Evolutionary conservation across 2,113 vertebrate species (phyloP), one percentile per base, ranked within the genome.

Genomic region (Psephotus haematonotus): DNA sequence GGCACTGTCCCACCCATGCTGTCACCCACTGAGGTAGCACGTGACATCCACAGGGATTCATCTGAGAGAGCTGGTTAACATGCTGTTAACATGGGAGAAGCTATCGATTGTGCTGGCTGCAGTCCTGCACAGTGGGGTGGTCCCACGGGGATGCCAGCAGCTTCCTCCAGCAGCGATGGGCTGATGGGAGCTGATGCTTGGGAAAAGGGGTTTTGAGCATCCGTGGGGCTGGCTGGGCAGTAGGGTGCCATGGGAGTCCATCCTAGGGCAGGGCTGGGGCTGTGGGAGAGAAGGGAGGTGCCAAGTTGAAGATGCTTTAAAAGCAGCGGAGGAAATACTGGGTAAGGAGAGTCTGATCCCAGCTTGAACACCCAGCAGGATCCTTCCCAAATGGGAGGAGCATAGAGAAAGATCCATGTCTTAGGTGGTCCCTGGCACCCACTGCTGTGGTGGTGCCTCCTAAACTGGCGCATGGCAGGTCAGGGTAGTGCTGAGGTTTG

Each of bases 171-270:
- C 57, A 46, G 47, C 7, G 17, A 14, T 7, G 50, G 18, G 33
- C 50, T 63, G 25, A 16, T 0, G 1, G 75, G 57, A 37, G 29
- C 28, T 46, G 72, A 19, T 57, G 77, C 47, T 80, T 0, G 0
- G 59, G 27, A 37, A 39, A 71, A 49, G 47, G 39, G 13, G 5
- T 43, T 35, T 1, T 3, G 72, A 27, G 49, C 29, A 29, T 35
- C 23, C 17, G 27, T 9, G 16, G 14, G 71, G 31, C 52, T 72
- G 50, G 18, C n/a, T 2, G 18, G 52, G 67, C 46, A 24, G 20
- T 0, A 16, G 20, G 7, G 18, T 10, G 22, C 37, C 24, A 0
- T 2, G 13, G 46, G 43, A 65, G 7, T 55, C 55, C 5, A 0
- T 57, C 69, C 49, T 28, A 52, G 15, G 11, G 22, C 0, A 0